Base-by-base conservation (phyloP, 2,888 invertebrate species). In the Arrhopalites spinosus region DNA sequence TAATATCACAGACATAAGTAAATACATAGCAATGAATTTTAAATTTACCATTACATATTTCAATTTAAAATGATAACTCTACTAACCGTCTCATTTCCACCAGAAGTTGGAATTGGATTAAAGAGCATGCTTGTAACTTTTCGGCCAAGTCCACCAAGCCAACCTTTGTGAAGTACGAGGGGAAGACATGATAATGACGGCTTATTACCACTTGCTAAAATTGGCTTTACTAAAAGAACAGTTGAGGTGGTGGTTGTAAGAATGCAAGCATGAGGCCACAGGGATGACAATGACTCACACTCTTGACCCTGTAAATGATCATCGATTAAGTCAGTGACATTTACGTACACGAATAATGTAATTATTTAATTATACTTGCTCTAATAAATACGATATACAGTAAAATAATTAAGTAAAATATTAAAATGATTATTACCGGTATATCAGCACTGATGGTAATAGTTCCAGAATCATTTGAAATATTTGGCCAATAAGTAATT, bases 241-340 rank as follows among this genome's bases (percentile, higher is more conserved):
- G 93, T 94, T 84, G 95, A 94, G 0, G 96, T 96, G 0, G 96
- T 96, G 15, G 96, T 97, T 0, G 94, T 94, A 68, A 96, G 88
- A 81, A 96, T 89, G 84, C 94, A 92, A 0, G 94, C 94, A 67
- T 91, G 88, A 0, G 90, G 89, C 70, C 91, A 88, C 68, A 91
- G 87, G 79, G 90, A 89, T 0, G 90, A 88, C 23, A 94, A 86
- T 74, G 90, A 89, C 83, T 93, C 92, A 83, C 94, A 94, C 86
- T 94, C 94, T 86, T 94, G 93, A 0, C 94, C 94, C 36, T 85
- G 81, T 0, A 75, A 64, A 61, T 23, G 50, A 43, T 68, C 73
- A 75, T 73, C n/a, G 53, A 43, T 56, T 45, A 7, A 36, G 36
- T 67, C 17, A 69, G 61, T 64, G 7, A 45, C 17, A 27, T 56